phyloP scores from a whole-genome alignment of 2,888 invertebrate species.

The Amblyteles armatorius region DNA sequence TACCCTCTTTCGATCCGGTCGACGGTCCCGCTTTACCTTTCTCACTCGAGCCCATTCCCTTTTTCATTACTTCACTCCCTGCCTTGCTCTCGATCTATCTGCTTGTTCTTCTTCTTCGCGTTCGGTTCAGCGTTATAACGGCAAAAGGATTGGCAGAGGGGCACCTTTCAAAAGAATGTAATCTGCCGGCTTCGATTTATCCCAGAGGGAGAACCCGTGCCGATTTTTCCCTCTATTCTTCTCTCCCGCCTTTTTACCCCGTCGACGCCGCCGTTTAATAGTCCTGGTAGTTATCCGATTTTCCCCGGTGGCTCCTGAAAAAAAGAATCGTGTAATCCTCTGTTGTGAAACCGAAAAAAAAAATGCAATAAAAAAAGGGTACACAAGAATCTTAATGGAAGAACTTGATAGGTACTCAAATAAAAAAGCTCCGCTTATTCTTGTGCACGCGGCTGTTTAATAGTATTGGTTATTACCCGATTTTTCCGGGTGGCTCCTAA shows the following conservation, averaged over 20 bases:
- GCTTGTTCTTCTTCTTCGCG: conserved; percentile 24
- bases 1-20: conserved; percentile 31
- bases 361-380: not conserved
- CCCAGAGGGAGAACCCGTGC: conserved; percentile 33
- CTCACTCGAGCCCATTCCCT: conserved; percentile 4
- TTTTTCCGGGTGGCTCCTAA: no score
- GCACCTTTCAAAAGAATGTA: conserved; percentile 45
- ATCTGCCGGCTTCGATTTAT: conserved; percentile 48
- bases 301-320: not conserved
- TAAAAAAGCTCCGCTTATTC: no score
- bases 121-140: conserved; percentile 38
- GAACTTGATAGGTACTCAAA: no score
- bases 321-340: no score
- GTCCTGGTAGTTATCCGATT: not conserved
- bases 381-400: no score
- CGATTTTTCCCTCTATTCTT: conserved; percentile 31
- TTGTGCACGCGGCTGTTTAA: no score
- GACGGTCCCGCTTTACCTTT: conserved; percentile 3
- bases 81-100: conserved; percentile 28
- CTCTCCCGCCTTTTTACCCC: not conserved
- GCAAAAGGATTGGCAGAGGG: conserved; percentile 41
- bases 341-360: not conserved
- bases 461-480: no score
- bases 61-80: conserved; percentile 18
- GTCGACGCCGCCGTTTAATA: not conserved